These are phyloP conservation scores for Neodiprion pinetum DNA, from an alignment of 1,140 invertebrate genomes.

Conservation along the genomic window DNA sequence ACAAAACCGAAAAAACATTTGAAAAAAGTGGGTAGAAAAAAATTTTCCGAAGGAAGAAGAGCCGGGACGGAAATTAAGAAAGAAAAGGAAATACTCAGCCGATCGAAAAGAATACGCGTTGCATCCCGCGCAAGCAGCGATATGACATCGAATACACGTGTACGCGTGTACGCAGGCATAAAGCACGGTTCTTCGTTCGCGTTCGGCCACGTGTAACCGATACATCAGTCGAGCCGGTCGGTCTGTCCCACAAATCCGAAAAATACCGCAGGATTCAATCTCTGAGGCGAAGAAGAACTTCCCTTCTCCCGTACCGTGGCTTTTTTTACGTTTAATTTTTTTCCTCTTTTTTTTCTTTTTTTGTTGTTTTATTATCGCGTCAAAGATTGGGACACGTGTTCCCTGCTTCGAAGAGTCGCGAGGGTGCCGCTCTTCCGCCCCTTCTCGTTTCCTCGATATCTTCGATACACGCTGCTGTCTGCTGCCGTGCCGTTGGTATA, in stretches of 20 bases:
- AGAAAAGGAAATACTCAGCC: neutral
- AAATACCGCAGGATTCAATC: slow-evolving; percentile 1
- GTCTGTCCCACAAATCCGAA: slow-evolving; percentile 1
- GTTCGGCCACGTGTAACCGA: neutral
- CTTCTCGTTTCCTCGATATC: neutral
- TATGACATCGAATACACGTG: too few species aligned
- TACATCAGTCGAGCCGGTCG: neutral
- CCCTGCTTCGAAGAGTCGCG: neutral
- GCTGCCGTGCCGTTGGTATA: too few species aligned
- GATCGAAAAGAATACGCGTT: neutral
- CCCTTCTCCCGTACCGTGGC: neutral
- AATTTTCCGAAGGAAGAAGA: neutral
- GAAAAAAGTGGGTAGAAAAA: too few species aligned
- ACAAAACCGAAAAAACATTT: neutral
- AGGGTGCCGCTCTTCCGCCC: neutral
- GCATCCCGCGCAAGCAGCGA: neutral
- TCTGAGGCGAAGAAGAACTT: neutral
- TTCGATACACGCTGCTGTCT: too few species aligned
- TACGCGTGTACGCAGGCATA: too few species aligned
- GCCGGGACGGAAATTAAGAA: neutral
- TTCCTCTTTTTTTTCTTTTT: too few species aligned
- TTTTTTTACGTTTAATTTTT: too few species aligned
- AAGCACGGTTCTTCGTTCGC: too few species aligned
- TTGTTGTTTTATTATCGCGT: neutral
- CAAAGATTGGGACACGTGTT: slow-evolving; percentile 3